These are phyloP conservation scores for Vicugna pacos DNA, from an alignment of 2,113 vertebrate genomes.

Conservation along the genomic window DNA sequence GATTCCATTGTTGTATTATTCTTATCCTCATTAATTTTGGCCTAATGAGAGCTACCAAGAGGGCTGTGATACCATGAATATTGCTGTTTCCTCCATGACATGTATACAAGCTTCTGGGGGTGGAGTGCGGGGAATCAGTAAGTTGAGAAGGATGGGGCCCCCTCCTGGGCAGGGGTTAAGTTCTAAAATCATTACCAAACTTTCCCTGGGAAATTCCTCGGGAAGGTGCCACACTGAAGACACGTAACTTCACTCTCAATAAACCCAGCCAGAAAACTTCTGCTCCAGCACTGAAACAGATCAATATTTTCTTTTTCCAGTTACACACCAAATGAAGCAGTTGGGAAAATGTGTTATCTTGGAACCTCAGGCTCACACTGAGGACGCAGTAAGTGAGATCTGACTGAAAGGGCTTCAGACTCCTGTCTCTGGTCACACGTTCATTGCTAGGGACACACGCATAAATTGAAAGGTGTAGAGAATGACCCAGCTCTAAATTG, in stretches of 20 bases:
- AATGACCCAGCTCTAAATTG: background rate
- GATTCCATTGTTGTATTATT: background rate
- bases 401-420: background rate
- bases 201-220: background rate
- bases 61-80: background rate
- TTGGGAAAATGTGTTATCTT: background rate
- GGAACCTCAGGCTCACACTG: background rate
- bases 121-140: background rate
- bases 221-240: background rate
- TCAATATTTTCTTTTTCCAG: background rate
- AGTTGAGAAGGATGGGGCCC: background rate
- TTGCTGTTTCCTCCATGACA: background rate
- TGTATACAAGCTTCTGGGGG: background rate
- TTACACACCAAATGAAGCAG: background rate
- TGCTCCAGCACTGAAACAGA: background rate
- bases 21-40: constrained; percentile 17
- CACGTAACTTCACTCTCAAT: background rate
- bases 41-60: background rate
- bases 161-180: background rate
- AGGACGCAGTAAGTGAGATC: background rate
- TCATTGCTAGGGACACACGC: background rate
- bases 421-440: background rate
- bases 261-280: background rate
- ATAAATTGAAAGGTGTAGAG: background rate
- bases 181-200: background rate